Evolutionary conservation across 1,140 invertebrate genomes (phyloP), one percentile per base, ranked within the genome.

Genomic region (Sarcophaga peregrina): DNA sequence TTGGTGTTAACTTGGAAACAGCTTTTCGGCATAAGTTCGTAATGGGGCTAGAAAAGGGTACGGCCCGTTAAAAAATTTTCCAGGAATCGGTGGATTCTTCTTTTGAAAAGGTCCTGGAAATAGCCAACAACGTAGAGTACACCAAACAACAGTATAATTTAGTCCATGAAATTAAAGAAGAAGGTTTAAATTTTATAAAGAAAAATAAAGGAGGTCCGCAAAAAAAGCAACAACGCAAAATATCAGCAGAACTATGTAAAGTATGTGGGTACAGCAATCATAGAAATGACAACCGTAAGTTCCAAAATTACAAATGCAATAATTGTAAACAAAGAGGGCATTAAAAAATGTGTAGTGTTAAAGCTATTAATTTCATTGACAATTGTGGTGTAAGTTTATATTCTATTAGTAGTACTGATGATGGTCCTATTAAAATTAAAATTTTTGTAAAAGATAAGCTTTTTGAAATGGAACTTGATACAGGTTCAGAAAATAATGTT

Each of bases 21-120:
- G 73, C 48, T 17, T 48, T 90, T 17, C 73, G 86, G 78, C 86
- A 91, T 81, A 85, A 86, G 83, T 88, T 90, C 68, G 85, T 90
- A 0, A 87, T 85, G 83, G 86, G 88, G 8, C 83, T 86, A 48
- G 83, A 83, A 0, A 85, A 85, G 80, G 85, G n/a, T n/a, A n/a
- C n/a, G n/a, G n/a, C n/a, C n/a, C n/a, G n/a, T n/a, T n/a, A n/a
- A n/a, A n/a, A n/a, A n/a, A n/a, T n/a, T n/a, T n/a, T n/a, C n/a
- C n/a, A n/a, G n/a, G n/a, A n/a, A n/a, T n/a, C n/a, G n/a, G n/a
- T n/a, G 50, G n/a, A n/a, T n/a, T n/a, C n/a, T n/a, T n/a, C n/a
- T n/a, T n/a, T n/a, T n/a, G n/a, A n/a, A n/a, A n/a, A n/a, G n/a
- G n/a, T n/a, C n/a, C n/a, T n/a, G n/a, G n/a, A n/a, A n/a, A n/a